Evolutionary conservation across 2,797 vertebrate species (phyloP), one percentile per base, ranked within the genome.

Genomic region (Hapalemur alaotrensis): DNA sequence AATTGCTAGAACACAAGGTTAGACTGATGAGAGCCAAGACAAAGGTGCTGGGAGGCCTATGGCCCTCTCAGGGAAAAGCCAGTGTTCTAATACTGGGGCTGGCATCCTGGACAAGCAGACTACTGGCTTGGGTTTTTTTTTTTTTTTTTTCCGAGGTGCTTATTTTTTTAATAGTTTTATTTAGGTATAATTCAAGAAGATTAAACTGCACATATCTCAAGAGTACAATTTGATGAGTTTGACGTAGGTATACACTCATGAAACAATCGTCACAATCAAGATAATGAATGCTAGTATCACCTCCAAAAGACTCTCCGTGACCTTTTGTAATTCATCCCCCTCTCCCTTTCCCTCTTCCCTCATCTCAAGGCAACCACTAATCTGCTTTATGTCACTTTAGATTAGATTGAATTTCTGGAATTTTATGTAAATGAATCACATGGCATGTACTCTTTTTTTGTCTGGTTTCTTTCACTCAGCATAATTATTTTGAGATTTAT

Each of bases 401-500:
- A 65, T 89, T 50, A 67, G 25, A 83, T 91, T 89, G 30, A 38
- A 90, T 84, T 92, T 95, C 65, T 87, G 59, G 13, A 83, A 87
- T 91, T 92, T 65, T 76, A 50, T 4, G 18, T 73, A 90, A 83
- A 48, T 81, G 20, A 89, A 90, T 83, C 57, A 95, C 43, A 73
- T 5, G 57, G 41, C 46, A 59, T 78, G 15, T 67, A 76, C 23
- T 89, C 22, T 87, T 81, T 83, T 92, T 57, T 65, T 25, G 28
- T 63, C 52, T 92, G 30, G 8, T 69, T 85, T 82, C 28, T 93
- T 95, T 96, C 35, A 50, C 20, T 89, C 38, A 52, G 69, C 20
- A 82, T 89, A 93, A 85, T 95, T 89, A 92, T 86, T 95, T 93
- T 92, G 52, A 96, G 28, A 89, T 87, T 78, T 63, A 94, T 69